phyloP scores from a whole-genome alignment of 2,113 vertebrate species.

The Microcebus jonahi region DNA sequence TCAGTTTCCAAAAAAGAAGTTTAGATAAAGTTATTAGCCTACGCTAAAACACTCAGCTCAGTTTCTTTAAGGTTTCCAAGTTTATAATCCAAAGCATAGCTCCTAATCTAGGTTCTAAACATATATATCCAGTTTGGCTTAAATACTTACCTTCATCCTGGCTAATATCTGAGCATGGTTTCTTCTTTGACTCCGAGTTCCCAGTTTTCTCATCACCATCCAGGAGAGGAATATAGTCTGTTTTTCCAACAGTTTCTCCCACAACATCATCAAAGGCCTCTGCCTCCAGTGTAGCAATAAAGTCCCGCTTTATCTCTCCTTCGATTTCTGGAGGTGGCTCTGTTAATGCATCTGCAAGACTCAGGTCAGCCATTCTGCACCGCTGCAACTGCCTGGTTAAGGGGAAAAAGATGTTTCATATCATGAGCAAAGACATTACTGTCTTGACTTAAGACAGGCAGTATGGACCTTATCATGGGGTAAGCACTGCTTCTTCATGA shows the following conservation, averaged over 20 bases:
- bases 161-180: conserved; percentile 68
- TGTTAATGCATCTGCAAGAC: conserved; percentile 93
- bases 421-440: not conserved
- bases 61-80: not conserved
- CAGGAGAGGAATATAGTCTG: conserved; percentile 93
- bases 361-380: conserved; percentile 90
- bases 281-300: conserved; percentile 92
- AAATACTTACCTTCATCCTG: conserved; percentile 81
- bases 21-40: not conserved
- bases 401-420: not conserved
- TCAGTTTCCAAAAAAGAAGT: conserved; percentile 14
- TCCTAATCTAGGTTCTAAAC: not conserved
- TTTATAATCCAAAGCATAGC: not conserved
- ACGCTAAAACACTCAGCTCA: not conserved
- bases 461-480: not conserved
- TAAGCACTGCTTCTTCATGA: not conserved
- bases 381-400: conserved; percentile 65
- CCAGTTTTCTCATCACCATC: conserved; percentile 88
- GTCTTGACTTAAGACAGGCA: not conserved
- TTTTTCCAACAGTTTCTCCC: conserved; percentile 94
- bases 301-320: conserved; percentile 93
- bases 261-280: conserved; percentile 94
- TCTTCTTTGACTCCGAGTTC: conserved; percentile 82
- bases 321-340: conserved; percentile 88
- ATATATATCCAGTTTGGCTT: too few species aligned